phyloP scores from a whole-genome alignment of 2,888 invertebrate genomes.

The Tipula unca region DNA sequence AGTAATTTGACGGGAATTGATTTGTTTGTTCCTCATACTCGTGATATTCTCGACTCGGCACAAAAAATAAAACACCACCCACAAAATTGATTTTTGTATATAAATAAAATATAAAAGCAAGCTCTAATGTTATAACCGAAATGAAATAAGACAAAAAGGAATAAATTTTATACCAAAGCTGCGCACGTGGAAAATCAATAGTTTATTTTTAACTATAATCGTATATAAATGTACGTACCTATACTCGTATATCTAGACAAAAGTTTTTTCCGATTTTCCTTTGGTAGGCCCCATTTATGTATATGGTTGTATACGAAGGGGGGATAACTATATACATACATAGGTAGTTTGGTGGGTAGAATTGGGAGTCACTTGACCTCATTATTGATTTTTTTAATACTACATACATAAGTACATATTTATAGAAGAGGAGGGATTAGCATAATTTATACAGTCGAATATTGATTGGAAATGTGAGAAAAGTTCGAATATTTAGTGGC shows the following conservation, averaged over 20 bases:
- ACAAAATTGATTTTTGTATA: neutral
- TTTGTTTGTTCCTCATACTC: neutral
- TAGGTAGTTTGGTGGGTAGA: neutral
- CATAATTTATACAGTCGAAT: no score
- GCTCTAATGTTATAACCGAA: neutral
- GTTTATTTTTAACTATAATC: neutral
- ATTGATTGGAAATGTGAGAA: no score
- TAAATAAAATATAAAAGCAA: neutral
- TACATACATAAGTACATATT: neutral
- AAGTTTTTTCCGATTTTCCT: neutral
- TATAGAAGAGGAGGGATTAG: no score
- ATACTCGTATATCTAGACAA: neutral
- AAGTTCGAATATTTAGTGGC: no score
- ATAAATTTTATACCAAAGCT: neutral
- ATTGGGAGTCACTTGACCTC: neutral
- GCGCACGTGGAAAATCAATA: slow-evolving; percentile 14
- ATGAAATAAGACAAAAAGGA: neutral
- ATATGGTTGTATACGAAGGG: neutral
- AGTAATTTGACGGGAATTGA: neutral
- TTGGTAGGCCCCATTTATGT: neutral
- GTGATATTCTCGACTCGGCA: no score
- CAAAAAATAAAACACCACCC: neutral
- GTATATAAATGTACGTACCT: neutral
- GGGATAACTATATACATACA: neutral
- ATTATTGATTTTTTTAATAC: neutral